Percentiles rank a stretch among this genome's conserved stretches.
phyloP scores from a whole-genome alignment of 2,113 vertebrate species.

The Gyps fulvus region DNA sequence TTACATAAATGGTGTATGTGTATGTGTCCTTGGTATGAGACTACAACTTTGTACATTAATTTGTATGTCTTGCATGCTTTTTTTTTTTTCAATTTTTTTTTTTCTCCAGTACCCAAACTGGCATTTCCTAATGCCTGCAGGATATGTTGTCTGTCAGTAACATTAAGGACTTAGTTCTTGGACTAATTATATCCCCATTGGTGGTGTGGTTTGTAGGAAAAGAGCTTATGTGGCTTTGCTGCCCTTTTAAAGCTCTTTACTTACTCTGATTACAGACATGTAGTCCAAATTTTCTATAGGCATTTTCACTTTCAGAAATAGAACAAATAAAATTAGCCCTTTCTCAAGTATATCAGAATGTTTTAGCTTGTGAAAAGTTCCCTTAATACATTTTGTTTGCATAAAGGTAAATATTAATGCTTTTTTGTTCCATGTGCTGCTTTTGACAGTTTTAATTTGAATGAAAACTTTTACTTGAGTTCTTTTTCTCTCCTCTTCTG shows the following conservation, averaged over 20 bases:
- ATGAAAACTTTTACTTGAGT: not conserved
- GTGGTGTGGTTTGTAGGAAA: not conserved
- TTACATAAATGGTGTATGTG: slow-evolving; percentile 16
- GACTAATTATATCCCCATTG: not conserved
- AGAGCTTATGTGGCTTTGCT: not conserved
- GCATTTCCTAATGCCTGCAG: not conserved
- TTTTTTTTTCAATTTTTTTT: not conserved
- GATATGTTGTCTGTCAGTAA: not conserved
- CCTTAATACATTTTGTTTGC: not conserved
- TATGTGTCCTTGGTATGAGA: slow-evolving; percentile 39
- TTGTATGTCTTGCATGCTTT: slow-evolving; percentile 41
- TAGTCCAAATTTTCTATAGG: not conserved
- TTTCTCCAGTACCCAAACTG: not conserved
- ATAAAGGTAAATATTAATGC: not conserved
- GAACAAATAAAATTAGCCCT: not conserved
- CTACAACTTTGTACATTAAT: not conserved
- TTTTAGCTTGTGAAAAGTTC: not conserved
- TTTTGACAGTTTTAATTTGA: not conserved
- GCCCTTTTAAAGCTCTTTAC: not conserved
- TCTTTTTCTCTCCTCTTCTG: not conserved
- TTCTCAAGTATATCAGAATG: not conserved
- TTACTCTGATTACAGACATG: not conserved
- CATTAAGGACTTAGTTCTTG: not conserved
- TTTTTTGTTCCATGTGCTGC: not conserved
- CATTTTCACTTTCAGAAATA: not conserved